Conservation (phyloP, 2,888 invertebrate species). For the Phoenoteleia sp. region DNA sequence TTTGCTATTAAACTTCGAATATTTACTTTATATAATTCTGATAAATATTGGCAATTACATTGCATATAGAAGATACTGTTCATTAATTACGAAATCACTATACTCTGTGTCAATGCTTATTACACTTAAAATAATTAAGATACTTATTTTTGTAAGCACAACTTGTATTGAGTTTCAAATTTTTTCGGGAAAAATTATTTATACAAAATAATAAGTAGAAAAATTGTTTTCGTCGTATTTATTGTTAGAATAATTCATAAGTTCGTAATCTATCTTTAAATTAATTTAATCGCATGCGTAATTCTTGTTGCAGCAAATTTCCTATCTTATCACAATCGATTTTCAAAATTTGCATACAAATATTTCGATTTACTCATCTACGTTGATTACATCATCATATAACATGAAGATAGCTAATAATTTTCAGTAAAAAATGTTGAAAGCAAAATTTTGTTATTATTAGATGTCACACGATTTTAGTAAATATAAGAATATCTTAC, state of each 20-base stretch:
- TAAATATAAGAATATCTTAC: neutral
- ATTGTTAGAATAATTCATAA: neutral
- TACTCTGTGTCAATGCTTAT: too few relatives aligned
- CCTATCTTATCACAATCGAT: conserved; percentile 34
- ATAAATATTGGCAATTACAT: neutral
- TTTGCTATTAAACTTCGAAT: conserved; percentile 9
- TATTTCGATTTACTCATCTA: conserved; percentile 19
- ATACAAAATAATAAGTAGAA: too few relatives aligned
- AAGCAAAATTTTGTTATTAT: neutral
- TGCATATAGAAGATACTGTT: neutral
- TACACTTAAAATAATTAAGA: too few relatives aligned
- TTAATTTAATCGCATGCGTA: conserved; percentile 11
- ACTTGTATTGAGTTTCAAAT: too few relatives aligned
- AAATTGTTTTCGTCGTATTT: neutral
- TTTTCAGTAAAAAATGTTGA: conserved; percentile 20
- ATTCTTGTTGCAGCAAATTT: neutral
- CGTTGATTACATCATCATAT: conserved; percentile 1
- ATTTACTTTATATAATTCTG: conserved; percentile 15
- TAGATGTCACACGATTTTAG: neutral
- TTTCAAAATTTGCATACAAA: conserved; percentile 31
- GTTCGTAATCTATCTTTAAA: neutral
- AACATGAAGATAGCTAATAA: neutral
- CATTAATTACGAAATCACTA: neutral
- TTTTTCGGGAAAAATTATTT: too few relatives aligned
- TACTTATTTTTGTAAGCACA: too few relatives aligned